Conservation (phyloP, 2,797 vertebrate genomes). For the Intellagama lesueurii region DNA sequence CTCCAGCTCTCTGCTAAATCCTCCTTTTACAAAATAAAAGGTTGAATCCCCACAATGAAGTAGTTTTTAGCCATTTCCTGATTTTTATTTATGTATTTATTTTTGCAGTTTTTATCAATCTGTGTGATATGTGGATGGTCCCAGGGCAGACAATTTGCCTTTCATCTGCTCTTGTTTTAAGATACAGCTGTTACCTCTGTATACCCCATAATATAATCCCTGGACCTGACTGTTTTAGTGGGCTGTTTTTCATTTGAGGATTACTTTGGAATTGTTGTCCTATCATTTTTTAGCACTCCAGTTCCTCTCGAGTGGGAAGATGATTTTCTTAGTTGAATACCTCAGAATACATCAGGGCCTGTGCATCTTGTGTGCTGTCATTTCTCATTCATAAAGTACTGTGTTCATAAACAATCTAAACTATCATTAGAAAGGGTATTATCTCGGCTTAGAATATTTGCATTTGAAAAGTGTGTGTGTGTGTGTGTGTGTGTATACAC, state of each 20-base stretch:
- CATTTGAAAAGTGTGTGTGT: no score
- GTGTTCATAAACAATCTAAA: no score
- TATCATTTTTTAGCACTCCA: neutral
- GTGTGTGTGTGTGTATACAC: no score
- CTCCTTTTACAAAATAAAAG: no score
- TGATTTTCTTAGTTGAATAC: neutral
- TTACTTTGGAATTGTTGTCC: neutral
- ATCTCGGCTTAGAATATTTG: no score
- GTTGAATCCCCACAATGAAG: no score
- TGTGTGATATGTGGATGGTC: neutral
- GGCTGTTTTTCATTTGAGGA: neutral
- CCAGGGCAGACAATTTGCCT: neutral
- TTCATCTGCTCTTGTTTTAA: no score
- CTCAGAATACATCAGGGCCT: no score
- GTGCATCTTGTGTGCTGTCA: neutral
- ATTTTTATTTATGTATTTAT: no score
- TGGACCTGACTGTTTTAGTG: neutral
- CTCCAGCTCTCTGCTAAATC: neutral
- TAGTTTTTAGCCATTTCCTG: neutral
- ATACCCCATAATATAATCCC: neutral
- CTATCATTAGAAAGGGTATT: no score
- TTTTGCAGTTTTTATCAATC: neutral
- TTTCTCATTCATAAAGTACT: no score
- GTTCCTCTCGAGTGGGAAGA: neutral
- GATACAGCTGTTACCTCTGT: no score